Conservation (phyloP, 2,888 invertebrate genomes). For the Embidobia sp. region DNA sequence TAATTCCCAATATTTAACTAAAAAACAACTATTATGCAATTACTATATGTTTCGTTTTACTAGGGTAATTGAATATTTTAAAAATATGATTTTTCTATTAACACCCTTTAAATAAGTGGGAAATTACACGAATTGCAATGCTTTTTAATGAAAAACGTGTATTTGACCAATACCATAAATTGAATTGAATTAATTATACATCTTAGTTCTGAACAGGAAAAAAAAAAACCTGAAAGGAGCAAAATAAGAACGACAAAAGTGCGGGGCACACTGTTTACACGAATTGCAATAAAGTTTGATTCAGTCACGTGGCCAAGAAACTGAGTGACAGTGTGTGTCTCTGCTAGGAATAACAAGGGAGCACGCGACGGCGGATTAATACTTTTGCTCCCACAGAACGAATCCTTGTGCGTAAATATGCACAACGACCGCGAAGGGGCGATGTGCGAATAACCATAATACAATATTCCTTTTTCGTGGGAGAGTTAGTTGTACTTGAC, state of each 20-base stretch:
- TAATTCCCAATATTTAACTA: no score
- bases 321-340: conserved; percentile 76
- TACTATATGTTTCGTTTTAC: no score
- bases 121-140: no score
- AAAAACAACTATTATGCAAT: no score
- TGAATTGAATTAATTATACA: no score
- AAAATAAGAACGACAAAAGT: neutral
- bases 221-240: neutral
- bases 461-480: conserved; percentile 64
- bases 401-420: conserved; percentile 65
- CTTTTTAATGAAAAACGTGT: no score
- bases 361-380: conserved; percentile 73
- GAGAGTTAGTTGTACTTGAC: conserved; percentile 66
- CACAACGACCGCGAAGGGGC: conserved; percentile 62
- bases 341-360: conserved; percentile 79
- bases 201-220: neutral
- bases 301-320: conserved; percentile 73
- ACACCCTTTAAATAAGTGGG: no score
- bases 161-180: no score
- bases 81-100: no score
- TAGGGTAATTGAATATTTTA: no score
- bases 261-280: conserved; percentile 68
- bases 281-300: conserved; percentile 80
- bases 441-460: conserved; percentile 63
- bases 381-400: conserved; percentile 73